Evolutionary conservation across 2,888 invertebrate genomes (phyloP), one percentile per base, ranked within the genome.

Genomic region (Belgica antarctica): DNA sequence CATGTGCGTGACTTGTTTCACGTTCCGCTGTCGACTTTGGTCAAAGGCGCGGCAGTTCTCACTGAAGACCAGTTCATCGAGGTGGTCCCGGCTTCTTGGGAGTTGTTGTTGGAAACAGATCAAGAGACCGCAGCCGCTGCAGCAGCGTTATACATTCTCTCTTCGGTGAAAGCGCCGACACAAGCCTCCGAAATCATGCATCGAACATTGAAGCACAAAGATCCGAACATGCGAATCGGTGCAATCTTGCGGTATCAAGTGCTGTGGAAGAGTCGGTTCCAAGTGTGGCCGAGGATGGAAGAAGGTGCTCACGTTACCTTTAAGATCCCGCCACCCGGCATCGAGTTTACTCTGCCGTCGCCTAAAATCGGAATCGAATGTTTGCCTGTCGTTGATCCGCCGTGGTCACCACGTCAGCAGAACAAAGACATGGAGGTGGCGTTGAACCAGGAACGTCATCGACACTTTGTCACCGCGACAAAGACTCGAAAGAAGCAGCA

Each of bases 281-380:
- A 99, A 83, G 96, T 96, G 0, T 99, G 99, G 99, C 95, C 97
- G 0, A 86, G 98, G 71, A 96, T 99, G 97, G 99, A 99, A 79
- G 98, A 98, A 76, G 92, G 93, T 5, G 98, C 98, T 0, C 95
- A 96, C 71, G 81, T 92, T 72, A 89, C 92, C 0, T 98, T 99
- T 79, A 99, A 98, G 83, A 96, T 99, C 1, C 97, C 98, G 0
- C 99, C 99, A 0, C 99, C 99, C 0, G 95, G 96, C 19, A 99
- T 99, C 72, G 99, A 99, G 78, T 99, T 99, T 78, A 99, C 99
- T 0, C 82, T 99, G 63, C 99, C 99, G 0, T 99, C 98, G 0
- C 99, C 99, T 0, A 96, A 98, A 78, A 97, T 99, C 73, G 99
- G 99, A 1, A 92, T 96, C 46, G 96, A 95, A 80, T 92, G 92